These are phyloP conservation scores for Platysteira castanea DNA, from an alignment of 2,113 vertebrate species.

Conservation along the genomic window DNA sequence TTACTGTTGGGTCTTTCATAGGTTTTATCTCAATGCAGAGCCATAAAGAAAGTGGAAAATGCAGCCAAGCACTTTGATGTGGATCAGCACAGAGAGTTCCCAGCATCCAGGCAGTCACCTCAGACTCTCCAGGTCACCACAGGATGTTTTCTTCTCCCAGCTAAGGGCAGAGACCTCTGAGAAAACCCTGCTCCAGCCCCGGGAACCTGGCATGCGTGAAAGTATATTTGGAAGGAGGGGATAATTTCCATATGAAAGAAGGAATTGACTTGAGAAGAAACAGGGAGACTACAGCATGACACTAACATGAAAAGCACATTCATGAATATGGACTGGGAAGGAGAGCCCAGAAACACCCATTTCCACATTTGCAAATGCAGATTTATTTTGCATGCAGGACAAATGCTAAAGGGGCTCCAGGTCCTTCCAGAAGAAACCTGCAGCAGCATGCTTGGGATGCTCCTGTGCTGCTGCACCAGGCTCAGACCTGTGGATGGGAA, in stretches of 20 bases:
- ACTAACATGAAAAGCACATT: slow-evolving; percentile 3
- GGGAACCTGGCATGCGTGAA: background rate
- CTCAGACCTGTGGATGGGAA: rapidly evolving
- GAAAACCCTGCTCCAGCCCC: background rate
- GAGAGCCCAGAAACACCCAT: background rate
- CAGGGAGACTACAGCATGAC: background rate
- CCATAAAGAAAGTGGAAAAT: background rate
- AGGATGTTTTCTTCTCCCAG: background rate
- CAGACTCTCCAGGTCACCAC: background rate
- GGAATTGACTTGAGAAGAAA: background rate
- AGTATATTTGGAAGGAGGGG: background rate
- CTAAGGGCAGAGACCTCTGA: background rate
- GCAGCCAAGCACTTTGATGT: slow-evolving; percentile 15
- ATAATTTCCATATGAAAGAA: slow-evolving; percentile 38
- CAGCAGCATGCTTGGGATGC: background rate
- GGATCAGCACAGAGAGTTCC: background rate
- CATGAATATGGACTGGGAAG: background rate
- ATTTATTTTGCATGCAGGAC: background rate
- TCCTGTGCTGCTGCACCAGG: background rate
- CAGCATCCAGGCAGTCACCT: background rate
- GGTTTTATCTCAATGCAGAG: background rate
- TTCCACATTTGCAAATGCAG: background rate
- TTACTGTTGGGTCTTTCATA: background rate
- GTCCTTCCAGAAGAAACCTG: background rate
- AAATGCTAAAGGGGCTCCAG: background rate